Percentiles rank a stretch among this genome's conserved stretches.
These are phyloP conservation scores for Mnemiopsis leidyi DNA, from an alignment of 37 sponge, comb jelly and placozoan species.

Conservation along the genomic window DNA sequence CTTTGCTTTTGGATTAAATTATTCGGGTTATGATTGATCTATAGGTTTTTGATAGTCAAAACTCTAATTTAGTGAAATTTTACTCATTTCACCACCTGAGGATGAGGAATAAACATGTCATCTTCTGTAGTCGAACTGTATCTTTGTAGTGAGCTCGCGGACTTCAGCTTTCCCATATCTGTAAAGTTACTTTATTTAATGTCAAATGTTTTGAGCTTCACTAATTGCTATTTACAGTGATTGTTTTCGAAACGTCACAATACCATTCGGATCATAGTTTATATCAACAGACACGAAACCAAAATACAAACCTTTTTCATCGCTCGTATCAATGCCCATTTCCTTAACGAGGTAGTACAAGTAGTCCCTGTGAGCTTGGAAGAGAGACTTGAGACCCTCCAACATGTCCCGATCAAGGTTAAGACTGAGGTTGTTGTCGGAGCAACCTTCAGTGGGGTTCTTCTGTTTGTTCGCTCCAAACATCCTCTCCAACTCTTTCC, in stretches of 20 bases:
- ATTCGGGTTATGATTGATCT: no score
- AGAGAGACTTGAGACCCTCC: constrained; percentile 61
- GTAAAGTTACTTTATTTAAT: no score
- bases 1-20: no score
- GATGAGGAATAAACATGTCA: constrained; percentile 5
- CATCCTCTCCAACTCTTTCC: constrained; percentile 63
- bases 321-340: constrained; percentile 12
- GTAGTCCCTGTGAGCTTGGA: constrained; percentile 54
- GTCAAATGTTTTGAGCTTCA: no score
- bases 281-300: no score
- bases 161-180: constrained; percentile 8
- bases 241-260: no score
- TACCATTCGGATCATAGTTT: no score
- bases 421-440: neutral
- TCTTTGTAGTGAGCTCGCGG: neutral
- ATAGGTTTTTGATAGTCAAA: no score
- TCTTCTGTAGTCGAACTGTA: constrained; percentile 15
- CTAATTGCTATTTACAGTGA: no score
- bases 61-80: no score
- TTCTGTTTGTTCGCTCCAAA: constrained; percentile 45
- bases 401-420: constrained; percentile 48
- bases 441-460: neutral
- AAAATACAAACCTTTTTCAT: neutral
- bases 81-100: no score
- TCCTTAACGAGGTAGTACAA: constrained; percentile 8